Evolutionary conservation across 2,797 vertebrate species (phyloP).

Genomic region (Sebastes kiyomatsui): DNA sequence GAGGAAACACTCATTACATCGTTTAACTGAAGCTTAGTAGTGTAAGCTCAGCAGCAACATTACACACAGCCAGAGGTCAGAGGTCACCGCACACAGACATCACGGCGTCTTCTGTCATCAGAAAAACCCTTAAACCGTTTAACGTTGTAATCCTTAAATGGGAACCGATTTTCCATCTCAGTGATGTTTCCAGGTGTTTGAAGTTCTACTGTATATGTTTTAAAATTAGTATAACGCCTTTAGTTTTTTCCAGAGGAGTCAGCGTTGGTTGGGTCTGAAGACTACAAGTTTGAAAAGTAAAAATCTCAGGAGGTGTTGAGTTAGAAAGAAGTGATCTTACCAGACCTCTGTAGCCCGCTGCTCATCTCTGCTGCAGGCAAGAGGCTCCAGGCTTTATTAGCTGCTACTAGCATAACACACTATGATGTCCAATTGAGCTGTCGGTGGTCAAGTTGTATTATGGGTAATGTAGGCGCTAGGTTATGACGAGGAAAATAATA

Average conservation of each 20-base stretch:
- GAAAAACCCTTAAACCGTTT: background rate
- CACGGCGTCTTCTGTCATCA: background rate
- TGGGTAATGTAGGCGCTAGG: too few relatives aligned
- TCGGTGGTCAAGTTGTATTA: background rate
- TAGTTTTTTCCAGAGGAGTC: background rate
- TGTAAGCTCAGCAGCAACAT: background rate
- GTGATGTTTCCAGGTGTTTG: background rate
- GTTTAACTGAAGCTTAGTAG: background rate
- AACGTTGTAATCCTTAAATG: background rate
- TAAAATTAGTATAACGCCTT: background rate
- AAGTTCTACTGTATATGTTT: background rate
- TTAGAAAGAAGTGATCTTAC: background rate
- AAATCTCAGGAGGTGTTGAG: background rate
- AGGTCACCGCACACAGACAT: background rate
- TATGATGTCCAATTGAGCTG: background rate
- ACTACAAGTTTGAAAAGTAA: background rate
- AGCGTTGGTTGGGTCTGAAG: background rate
- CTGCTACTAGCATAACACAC: too few relatives aligned
- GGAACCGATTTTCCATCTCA: background rate
- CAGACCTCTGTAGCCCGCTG: background rate
- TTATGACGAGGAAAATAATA: too few relatives aligned
- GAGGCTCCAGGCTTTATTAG: too few relatives aligned
- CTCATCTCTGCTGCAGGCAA: background rate
- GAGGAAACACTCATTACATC: constrained; percentile 39
- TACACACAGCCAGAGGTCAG: background rate